These are phyloP conservation scores for Polypterus senegalus DNA, from an alignment of 2,113 vertebrate genomes.

Conservation along the genomic window DNA sequence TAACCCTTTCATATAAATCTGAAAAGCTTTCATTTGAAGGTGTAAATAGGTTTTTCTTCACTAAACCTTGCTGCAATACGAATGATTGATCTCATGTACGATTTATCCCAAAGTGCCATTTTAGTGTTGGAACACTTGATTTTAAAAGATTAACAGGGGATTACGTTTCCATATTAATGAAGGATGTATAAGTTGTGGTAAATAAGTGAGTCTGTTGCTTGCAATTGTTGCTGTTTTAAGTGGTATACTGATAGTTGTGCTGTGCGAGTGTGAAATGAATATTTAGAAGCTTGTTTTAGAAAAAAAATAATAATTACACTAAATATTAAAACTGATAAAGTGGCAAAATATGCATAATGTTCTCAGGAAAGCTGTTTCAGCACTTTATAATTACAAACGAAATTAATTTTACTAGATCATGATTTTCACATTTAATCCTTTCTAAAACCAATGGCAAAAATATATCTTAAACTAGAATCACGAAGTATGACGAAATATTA, in stretches of 20 bases:
- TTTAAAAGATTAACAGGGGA: constrained; percentile 71
- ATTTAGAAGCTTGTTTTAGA: no score
- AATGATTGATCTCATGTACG: constrained; percentile 76
- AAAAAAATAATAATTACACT: no score
- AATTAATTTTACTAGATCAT: no score
- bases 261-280: no score
- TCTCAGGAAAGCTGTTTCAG: no score
- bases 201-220: constrained; percentile 76
- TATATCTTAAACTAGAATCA: no score
- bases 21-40: constrained; percentile 73
- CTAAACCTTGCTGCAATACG: constrained; percentile 69
- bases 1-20: constrained; percentile 69
- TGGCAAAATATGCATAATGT: no score
- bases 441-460: no score
- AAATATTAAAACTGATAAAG: no score
- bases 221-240: constrained; percentile 57
- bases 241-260: constrained; percentile 44
- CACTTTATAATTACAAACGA: no score
- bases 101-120: constrained; percentile 77
- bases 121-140: constrained; percentile 66
- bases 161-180: constrained; percentile 73
- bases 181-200: constrained; percentile 72
- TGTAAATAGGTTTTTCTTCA: constrained; percentile 56
- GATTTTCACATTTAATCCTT: no score
- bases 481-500: no score